Conservation (phyloP, 2,888 invertebrate species). For the Argyra leucocephala region DNA sequence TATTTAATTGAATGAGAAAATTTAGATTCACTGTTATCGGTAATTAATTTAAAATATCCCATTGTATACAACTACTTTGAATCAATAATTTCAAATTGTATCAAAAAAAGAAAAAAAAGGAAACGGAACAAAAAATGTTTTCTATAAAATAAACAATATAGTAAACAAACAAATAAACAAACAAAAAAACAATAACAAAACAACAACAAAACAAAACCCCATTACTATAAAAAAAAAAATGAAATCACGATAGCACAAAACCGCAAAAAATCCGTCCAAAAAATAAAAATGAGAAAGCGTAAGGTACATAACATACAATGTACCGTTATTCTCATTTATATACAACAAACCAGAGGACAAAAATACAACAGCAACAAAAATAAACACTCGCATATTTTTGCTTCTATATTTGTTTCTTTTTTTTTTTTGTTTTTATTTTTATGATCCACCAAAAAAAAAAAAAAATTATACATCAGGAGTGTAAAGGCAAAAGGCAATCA, state of each 20-base stretch:
- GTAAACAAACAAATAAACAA: neutral
- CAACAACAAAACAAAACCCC: neutral
- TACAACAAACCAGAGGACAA: no score
- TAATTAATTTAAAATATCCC: slow-evolving; percentile 3
- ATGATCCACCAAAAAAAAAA: neutral
- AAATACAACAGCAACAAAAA: no score
- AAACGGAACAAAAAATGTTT: neutral
- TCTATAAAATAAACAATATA: neutral
- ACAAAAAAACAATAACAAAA: neutral
- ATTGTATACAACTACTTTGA: neutral
- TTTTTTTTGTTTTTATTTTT: no score
- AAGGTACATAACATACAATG: no score
- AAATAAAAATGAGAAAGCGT: neutral
- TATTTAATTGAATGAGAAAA: neutral
- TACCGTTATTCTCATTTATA: no score
- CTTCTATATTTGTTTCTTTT: no score
- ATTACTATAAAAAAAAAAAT: neutral
- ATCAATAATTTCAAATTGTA: neutral
- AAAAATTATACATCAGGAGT: neutral
- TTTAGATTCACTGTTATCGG: neutral
- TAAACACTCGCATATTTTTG: no score
- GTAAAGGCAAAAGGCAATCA: neutral
- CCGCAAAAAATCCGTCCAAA: neutral
- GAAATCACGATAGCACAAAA: neutral
- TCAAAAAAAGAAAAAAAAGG: neutral